Percentiles rank a stretch among this genome's conserved stretches.
Conservation (phyloP, 2,888 invertebrate genomes). For the Brachylomia viminalis region DNA sequence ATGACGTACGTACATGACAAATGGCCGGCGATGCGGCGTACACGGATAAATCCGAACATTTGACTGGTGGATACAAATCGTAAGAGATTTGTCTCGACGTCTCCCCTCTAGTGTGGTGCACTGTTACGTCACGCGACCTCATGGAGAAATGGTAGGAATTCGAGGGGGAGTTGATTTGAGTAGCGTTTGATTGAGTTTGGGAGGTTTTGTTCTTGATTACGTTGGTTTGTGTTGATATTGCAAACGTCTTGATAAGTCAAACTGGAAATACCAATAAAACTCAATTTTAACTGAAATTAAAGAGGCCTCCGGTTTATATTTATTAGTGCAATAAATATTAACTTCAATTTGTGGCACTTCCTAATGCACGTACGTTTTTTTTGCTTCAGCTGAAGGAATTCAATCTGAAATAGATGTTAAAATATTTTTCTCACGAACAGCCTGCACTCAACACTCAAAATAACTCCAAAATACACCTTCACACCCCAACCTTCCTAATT, state of each 20-base stretch:
- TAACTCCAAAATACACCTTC: background rate
- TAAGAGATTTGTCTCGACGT: conserved; percentile 50
- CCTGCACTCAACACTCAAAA: background rate
- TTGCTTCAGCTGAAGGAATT: background rate
- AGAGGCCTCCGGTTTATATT: background rate
- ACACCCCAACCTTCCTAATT: background rate
- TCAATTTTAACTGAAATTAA: background rate
- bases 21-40: conserved; percentile 47
- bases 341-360: background rate
- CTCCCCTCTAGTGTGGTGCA: conserved; percentile 48
- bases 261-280: conserved; percentile 1
- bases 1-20: conserved; percentile 50
- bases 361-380: background rate
- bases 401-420: background rate
- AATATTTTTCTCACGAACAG: background rate
- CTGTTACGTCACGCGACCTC: conserved; percentile 32
- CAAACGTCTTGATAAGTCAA: background rate
- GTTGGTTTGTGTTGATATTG: background rate
- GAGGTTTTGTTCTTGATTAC: background rate
- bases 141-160: conserved; percentile 5
- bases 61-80: conserved; percentile 63
- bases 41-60: conserved; percentile 53
- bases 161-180: conserved; percentile 18
- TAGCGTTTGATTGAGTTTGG: conserved; percentile 22
- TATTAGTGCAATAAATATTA: background rate